Evolutionary conservation across 1,140 invertebrate genomes (phyloP).

Genomic region (Batillaria attramentaria): DNA sequence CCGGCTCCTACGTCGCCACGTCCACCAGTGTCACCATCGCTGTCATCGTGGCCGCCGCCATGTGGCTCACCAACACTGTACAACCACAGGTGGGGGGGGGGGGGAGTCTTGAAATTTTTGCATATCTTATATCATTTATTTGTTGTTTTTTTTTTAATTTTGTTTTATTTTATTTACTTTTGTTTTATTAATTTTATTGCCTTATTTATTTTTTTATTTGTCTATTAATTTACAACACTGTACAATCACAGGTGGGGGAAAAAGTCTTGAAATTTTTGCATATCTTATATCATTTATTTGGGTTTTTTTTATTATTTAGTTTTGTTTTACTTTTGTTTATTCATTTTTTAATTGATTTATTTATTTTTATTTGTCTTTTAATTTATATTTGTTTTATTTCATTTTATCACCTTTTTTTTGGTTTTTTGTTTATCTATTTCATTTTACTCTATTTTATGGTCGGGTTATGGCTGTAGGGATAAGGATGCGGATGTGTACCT

Average conservation of each 20-base stretch:
- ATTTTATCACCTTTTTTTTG: no score
- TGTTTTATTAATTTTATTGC: not conserved
- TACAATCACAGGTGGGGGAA: not conserved
- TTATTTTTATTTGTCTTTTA: no score
- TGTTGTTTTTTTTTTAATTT: not conserved
- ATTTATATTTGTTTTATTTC: no score
- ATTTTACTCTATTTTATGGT: no score
- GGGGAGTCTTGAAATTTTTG: no score
- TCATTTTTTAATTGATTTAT: no score
- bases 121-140: not conserved
- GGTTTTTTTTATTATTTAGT: not conserved
- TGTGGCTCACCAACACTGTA: not conserved
- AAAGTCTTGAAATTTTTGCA: no score
- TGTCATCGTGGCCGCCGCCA: not conserved
- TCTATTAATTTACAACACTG: no score
- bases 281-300: not conserved
- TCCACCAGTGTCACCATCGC: not conserved
- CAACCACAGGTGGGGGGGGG: not conserved
- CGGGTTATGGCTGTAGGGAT: no score
- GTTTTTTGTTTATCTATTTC: no score
- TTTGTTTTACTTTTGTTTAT: not conserved
- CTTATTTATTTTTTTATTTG: not conserved
- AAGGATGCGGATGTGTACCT: no score
- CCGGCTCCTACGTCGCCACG: constrained; percentile 6
- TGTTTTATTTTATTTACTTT: not conserved